Evolutionary conservation across 2,888 invertebrate genomes (phyloP).

Genomic region (Incurvaria masculella): DNA sequence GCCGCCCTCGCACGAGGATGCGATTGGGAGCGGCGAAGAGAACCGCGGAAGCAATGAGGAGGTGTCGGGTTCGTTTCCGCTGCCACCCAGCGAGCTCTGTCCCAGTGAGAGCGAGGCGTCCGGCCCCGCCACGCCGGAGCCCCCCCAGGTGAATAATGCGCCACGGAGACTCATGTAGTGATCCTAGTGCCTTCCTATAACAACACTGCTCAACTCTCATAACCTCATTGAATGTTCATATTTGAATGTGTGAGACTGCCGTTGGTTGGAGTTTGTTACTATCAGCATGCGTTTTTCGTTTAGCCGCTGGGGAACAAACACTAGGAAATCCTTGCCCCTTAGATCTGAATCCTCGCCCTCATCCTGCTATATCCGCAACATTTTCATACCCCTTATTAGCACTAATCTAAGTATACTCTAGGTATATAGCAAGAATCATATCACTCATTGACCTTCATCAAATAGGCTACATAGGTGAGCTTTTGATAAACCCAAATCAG

Average conservation of each 20-base stretch:
- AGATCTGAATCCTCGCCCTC: background rate
- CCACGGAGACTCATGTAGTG: constrained; percentile 8
- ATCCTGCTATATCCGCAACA: background rate
- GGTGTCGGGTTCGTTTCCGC: constrained; percentile 22
- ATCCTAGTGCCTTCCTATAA: background rate
- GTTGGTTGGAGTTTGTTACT: background rate
- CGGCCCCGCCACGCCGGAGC: constrained; percentile 15
- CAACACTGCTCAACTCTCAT: background rate
- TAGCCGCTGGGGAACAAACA: background rate
- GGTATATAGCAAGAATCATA: no score
- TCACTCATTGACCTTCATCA: no score
- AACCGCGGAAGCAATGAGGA: constrained; percentile 15
- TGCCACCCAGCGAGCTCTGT: constrained; percentile 22
- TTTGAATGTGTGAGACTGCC: background rate
- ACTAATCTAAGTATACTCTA: no score
- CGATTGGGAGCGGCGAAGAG: background rate
- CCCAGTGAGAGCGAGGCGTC: constrained; percentile 15
- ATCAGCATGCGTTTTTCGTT: background rate
- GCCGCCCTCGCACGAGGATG: background rate
- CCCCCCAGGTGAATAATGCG: constrained; percentile 43
- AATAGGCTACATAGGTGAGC: no score
- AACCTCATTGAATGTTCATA: background rate
- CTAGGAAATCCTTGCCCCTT: background rate
- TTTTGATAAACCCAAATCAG: no score
- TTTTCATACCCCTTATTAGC: no score